Evolutionary conservation across 2,797 vertebrate species (phyloP).

Genomic region (Tympanoctomys barrerae): DNA sequence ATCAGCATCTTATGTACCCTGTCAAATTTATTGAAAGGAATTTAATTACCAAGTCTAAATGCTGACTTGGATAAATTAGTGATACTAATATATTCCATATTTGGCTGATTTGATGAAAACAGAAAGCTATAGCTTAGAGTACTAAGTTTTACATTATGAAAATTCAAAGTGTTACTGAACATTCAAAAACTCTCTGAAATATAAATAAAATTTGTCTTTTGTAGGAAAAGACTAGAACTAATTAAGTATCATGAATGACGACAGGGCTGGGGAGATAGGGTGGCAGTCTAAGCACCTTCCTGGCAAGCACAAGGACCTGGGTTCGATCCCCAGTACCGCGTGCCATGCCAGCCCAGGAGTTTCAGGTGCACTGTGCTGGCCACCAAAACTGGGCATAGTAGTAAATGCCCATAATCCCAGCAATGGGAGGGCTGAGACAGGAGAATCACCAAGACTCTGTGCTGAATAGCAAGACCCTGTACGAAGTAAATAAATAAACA

Average conservation of each 20-base stretch:
- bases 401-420: too few relatives aligned
- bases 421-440: too few relatives aligned
- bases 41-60: constrained; percentile 22
- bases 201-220: neutral
- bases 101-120: neutral
- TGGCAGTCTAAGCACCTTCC: too few relatives aligned
- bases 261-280: neutral
- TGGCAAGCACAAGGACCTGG: too few relatives aligned
- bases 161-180: neutral
- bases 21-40: constrained; percentile 52
- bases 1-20: neutral
- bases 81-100: neutral
- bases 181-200: neutral
- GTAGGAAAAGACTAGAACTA: neutral
- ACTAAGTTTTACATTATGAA: constrained; percentile 24
- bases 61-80: constrained; percentile 9
- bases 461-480: too few relatives aligned
- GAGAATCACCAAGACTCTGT: too few relatives aligned
- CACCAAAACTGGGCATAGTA: too few relatives aligned
- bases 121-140: constrained; percentile 13
- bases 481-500: neutral
- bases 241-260: neutral
- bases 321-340: too few relatives aligned
- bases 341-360: too few relatives aligned
- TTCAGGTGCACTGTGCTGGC: too few relatives aligned